Evolutionary conservation across 2,888 invertebrate genomes (phyloP), one percentile per base, ranked within the genome.

Genomic region (Venusia cambrica): DNA sequence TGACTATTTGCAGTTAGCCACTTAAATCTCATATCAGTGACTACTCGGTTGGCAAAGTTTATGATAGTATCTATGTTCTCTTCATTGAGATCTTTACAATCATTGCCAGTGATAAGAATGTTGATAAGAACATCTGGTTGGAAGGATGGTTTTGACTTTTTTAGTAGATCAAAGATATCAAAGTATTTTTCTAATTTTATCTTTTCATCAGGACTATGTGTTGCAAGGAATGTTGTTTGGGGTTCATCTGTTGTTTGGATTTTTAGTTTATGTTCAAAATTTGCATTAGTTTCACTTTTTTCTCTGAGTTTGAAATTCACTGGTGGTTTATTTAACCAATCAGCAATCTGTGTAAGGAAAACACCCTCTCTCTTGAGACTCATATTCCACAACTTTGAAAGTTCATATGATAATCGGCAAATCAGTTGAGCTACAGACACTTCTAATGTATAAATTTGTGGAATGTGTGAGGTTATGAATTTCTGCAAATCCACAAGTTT

Each of bases 141-240:
- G 26, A 33, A 33, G 1, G 19, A 20, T 10, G 26, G 19, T 2
- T 2, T 1, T 3, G 26, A 19, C 5, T 7, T 20, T 11, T 10
- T 19, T 1, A 33, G 19, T 15, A 33, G 20, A 5, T 19, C 20
- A n/a, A 15, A 33, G n/a, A 26, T n/a, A 14, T 33, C 26, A 15
- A n/a, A 25, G 8, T 33, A 26, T 2, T 12, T 33, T n/a, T 15
- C 11, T 2, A 33, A 20, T 2, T 7, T 15, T 11, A 20, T 19
- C n/a, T n/a, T n/a, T n/a, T n/a, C n/a, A n/a, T n/a, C n/a, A n/a
- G n/a, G n/a, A n/a, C n/a, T n/a, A n/a, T n/a, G 7, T 9, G 8
- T 9, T 13, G 19, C 2, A 25, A n/a, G n/a, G n/a, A n/a, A n/a
- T n/a, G 4, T 11, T 10, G 18, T 17, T 6, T 17, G 17, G 5